Base-by-base conservation (phyloP, 1,140 invertebrate genomes). In the Drosophila pandora region DNA sequence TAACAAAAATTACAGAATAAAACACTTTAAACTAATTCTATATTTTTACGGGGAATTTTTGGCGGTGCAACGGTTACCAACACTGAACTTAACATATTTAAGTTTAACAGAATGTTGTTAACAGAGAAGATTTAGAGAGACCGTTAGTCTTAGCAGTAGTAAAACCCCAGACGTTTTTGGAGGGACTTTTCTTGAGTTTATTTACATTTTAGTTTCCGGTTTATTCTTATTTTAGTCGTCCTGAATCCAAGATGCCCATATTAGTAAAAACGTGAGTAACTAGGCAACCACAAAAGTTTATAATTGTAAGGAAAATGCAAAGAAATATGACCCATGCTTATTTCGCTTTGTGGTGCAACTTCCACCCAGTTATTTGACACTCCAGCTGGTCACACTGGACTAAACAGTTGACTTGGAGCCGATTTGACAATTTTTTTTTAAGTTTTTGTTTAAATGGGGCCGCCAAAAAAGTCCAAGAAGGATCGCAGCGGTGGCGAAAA, bases 401-500 rank as follows among this genome's bases (percentile, higher is more conserved):
- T 47, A 22, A 21, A 17, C 8, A 39, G 53, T 55, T 30, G 43
- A 21, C 41, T 39, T 28, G 48, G 21, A 30, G 37, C 30, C 17
- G 37, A 47, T 41, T 7, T 76, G 22, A 63, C 61, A 52, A 77
- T 70, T 57, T 49, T 68, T 10, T 48, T 64, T 62, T 22, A 47
- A 13, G 7, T 62, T 52, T 39, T 39, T 30, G 10, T 28, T 55
- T 60, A 56, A 76, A 91, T 91, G 90, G 90, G 88, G 25, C 90
- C 90, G 39, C 90, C 90, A 61, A 91, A 91, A 63, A 90, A 90
- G 54, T 90, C 89, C 0, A 91, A 89, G 61, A 91, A 90, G 43
- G 90, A 91, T 41, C 80, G 83, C 23, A 75, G 69, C 8, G 48
- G 64, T 0, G 64, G 73, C 9, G 90, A 91, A 34, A 91, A 91